These are phyloP conservation scores for Chouioia cunea DNA, from an alignment of 2,888 invertebrate genomes.

Conservation along the genomic window DNA sequence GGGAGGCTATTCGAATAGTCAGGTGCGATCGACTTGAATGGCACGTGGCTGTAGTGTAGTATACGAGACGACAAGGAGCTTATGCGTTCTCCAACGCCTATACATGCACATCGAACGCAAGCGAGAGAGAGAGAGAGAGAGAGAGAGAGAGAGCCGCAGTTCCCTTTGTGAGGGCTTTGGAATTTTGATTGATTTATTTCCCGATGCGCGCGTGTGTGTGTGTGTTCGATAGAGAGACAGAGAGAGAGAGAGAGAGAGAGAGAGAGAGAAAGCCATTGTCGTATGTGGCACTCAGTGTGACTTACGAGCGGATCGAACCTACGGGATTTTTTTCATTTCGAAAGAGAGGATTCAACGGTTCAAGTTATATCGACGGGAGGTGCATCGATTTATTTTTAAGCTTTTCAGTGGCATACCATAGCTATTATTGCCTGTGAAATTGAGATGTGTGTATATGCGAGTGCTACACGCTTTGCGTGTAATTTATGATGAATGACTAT, in stretches of 20 bases:
- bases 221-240: no score
- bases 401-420: no score
- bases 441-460: no score
- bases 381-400: no score
- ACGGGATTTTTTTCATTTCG: slow-evolving; percentile 4
- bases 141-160: not conserved
- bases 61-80: slow-evolving; percentile 13
- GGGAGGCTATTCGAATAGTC: slow-evolving; percentile 37
- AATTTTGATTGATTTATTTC: slow-evolving; percentile 45
- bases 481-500: no score
- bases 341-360: no score
- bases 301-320: slow-evolving; percentile 10
- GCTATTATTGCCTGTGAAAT: no score
- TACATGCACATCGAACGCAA: slow-evolving; percentile 22
- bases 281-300: slow-evolving; percentile 14
- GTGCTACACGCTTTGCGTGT: no score
- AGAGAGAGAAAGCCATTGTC: not conserved
- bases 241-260: no score
- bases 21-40: slow-evolving; percentile 39
- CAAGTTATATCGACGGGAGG: no score
- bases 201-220: not conserved
- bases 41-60: not conserved
- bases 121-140: not conserved
- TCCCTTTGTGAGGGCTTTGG: slow-evolving; percentile 32
- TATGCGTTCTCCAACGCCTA: slow-evolving; percentile 24